Base-by-base conservation (phyloP, 2,888 invertebrate species). In the Lissocephala sabroskyi region DNA sequence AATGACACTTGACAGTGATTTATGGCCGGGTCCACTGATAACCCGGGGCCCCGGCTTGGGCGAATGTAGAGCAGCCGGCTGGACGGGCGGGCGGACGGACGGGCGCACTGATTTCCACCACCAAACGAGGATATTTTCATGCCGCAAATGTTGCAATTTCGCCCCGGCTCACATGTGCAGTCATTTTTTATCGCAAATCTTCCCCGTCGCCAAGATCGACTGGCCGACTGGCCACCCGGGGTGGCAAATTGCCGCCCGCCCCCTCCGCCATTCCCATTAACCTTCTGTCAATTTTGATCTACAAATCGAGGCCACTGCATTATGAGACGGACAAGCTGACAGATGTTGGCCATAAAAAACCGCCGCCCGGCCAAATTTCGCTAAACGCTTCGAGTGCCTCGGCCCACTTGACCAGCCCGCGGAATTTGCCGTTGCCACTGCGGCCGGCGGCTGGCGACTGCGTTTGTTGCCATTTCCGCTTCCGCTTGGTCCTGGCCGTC, bases 1-100 rank as follows among this genome's bases (percentile, higher is more conserved):
- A 83, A 81, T 83, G 82, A 80, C 82, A 80, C 79, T 81, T 82
- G 82, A 83, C 84, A 83, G 83, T 82, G 84, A 82, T 83, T 82
- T 83, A 82, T 82, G 68, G 70, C 61, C 68, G 68, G 62, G 67
- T 66, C 70, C 66, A 76, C 78, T 82, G 80, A 82, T 79, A 80
- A 78, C 79, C 65, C 56, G 51, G 50, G n/a, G n/a, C n/a, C 62
- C 52, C 68, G 59, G 60, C 53, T 67, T 67, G 53, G 68, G 79
- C 58, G 68, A 75, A 78, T 75, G 68, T 71, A 55, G 58, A 62
- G 49, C 60, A 40, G 26, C 36, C 16, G 14, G 10, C 11, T 13
- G 14, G 42, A 41, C 23, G 26, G 30, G 42, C 29, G 28, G 11
- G 52, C 41, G 19, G 29, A 30, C 29, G 28, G n/a, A n/a, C n/a